Evolutionary conservation across 2,888 invertebrate species (phyloP).

Genomic region (Choreutis nemorana): DNA sequence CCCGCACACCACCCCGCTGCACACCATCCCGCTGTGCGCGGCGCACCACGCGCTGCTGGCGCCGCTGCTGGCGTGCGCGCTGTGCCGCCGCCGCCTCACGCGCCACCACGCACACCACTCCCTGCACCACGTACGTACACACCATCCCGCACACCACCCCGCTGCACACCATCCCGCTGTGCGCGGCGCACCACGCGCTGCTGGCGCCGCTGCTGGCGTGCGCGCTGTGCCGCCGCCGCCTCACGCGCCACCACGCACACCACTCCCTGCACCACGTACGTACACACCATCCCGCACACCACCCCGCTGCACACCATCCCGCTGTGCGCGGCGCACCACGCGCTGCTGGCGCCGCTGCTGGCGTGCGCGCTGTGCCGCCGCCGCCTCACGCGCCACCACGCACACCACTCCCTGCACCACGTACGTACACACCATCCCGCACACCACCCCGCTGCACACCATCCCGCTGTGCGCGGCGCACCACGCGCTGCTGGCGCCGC

Average conservation of each 20-base stretch:
- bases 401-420: slow-evolving; percentile 34
- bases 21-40: slow-evolving; percentile 75
- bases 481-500: slow-evolving; percentile 74
- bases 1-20: too few relatives aligned
- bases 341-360: slow-evolving; percentile 68
- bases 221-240: too few relatives aligned
- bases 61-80: slow-evolving; percentile 77
- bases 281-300: slow-evolving; percentile 59
- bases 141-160: background rate
- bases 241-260: background rate
- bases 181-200: background rate
- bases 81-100: slow-evolving; percentile 79
- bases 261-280: background rate
- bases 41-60: slow-evolving; percentile 75
- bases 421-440: slow-evolving; percentile 67
- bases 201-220: slow-evolving; percentile 22
- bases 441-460: slow-evolving; percentile 48
- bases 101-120: slow-evolving; percentile 81
- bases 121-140: slow-evolving; percentile 58
- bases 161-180: background rate
- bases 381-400: slow-evolving; percentile 33
- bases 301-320: slow-evolving; percentile 16
- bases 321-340: background rate
- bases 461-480: slow-evolving; percentile 76
- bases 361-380: slow-evolving; percentile 75